Evolutionary conservation across 1,140 invertebrate species (phyloP).

Genomic region (Idris sp.): DNA sequence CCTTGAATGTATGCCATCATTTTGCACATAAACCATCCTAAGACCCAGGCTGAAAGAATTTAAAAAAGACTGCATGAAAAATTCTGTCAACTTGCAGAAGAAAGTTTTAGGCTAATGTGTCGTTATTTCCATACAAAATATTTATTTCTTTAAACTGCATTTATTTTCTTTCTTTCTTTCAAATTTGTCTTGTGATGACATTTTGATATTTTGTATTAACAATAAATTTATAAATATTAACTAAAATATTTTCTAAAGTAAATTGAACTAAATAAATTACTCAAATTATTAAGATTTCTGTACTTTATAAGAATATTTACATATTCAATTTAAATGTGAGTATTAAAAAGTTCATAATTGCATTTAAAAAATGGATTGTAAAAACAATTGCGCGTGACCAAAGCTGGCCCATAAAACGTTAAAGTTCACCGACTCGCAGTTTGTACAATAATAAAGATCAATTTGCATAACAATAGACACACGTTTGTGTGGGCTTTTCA

Average conservation of each 20-base stretch:
- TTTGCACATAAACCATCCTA: slow-evolving; percentile 96
- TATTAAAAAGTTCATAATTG: too few species aligned
- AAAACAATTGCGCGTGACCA: slow-evolving; percentile 10
- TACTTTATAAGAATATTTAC: too few species aligned
- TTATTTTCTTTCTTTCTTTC: too few species aligned
- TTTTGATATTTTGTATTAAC: too few species aligned
- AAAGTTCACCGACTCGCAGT: slow-evolving; percentile 33
- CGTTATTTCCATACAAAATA: too few species aligned
- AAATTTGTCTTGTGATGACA: too few species aligned
- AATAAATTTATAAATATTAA: too few species aligned
- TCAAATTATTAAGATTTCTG: too few species aligned
- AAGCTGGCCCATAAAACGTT: slow-evolving; percentile 2
- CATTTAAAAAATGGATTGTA: slow-evolving; percentile 18
- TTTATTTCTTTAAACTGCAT: too few species aligned
- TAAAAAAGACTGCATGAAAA: slow-evolving; percentile 33
- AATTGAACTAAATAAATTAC: too few species aligned
- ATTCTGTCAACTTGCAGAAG: slow-evolving; percentile 30
- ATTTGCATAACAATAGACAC: slow-evolving; percentile 52
- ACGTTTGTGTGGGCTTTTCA: slow-evolving; percentile 29
- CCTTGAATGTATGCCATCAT: slow-evolving; percentile 96
- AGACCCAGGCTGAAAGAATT: slow-evolving; percentile 85
- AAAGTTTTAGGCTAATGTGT: slow-evolving; percentile 12
- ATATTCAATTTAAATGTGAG: too few species aligned
- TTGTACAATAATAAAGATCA: slow-evolving; percentile 38
- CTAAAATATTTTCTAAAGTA: too few species aligned